Conservation (phyloP, 2,113 vertebrate species). For the Philantomba maxwellii region DNA sequence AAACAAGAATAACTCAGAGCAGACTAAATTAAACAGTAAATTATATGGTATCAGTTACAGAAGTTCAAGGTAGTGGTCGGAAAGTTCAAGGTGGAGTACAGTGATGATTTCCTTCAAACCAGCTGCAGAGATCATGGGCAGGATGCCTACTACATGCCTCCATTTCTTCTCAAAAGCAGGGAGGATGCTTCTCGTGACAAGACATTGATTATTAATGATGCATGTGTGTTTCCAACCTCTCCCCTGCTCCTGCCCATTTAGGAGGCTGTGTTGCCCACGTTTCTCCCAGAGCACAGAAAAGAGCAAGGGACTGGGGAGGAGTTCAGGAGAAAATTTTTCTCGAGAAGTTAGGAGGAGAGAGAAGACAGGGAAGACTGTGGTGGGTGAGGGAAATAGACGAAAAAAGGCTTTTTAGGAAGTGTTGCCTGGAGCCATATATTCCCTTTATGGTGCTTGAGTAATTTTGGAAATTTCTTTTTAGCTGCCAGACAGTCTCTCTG, state of each 20-base stretch:
- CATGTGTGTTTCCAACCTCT: neutral
- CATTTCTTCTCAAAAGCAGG: neutral
- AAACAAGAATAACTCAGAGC: conserved; percentile 39
- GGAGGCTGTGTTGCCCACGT: neutral
- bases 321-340: neutral
- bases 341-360: neutral
- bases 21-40: conserved; percentile 6
- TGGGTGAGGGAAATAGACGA: neutral
- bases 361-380: neutral
- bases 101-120: neutral
- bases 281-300: neutral
- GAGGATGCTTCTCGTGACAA: neutral
- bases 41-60: conserved; percentile 6
- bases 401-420: neutral
- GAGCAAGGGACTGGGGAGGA: neutral
- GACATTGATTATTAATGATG: neutral
- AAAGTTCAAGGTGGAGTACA: neutral
- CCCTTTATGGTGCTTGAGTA: neutral
- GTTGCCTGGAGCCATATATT: neutral
- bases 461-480: neutral
- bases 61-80: neutral
- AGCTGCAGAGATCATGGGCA: neutral
- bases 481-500: neutral
- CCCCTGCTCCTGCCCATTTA: neutral
- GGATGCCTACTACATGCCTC: neutral